A percentile compares a stretch with the other conserved stretches of the same genome.
These are phyloP conservation scores for Zophobas morio DNA, from an alignment of 1,140 invertebrate genomes.

Conservation along the genomic window DNA sequence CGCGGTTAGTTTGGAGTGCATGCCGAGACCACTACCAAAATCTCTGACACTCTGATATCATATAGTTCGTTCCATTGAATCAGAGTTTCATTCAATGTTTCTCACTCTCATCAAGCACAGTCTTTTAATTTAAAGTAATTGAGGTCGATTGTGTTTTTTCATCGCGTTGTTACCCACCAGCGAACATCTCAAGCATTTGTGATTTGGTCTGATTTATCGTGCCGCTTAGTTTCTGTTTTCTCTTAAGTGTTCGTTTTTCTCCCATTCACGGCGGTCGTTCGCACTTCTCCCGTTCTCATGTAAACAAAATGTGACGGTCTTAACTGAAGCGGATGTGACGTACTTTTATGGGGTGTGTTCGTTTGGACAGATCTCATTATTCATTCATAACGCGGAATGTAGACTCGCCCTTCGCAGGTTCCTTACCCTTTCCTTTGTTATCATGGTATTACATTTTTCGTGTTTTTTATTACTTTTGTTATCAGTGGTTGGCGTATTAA, in stretches of 20 bases:
- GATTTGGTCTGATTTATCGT: conserved; percentile 45
- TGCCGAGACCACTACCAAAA: not conserved
- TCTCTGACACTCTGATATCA: not conserved
- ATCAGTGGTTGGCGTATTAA: not conserved
- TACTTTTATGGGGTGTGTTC: conserved; percentile 47
- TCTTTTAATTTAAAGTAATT: conserved; percentile 47
- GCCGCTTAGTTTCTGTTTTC: conserved; percentile 43
- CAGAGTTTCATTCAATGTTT: conserved; percentile 18
- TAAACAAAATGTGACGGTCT: conserved; percentile 51
- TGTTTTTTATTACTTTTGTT: conserved; percentile 7
- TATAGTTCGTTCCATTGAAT: conserved; percentile 11
- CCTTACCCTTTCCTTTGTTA: conserved; percentile 24
- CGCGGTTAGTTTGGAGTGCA: too few relatives aligned
- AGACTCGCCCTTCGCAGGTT: conserved; percentile 31
- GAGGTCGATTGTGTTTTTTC: conserved; percentile 48
- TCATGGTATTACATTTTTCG: not conserved
- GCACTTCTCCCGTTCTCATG: conserved; percentile 43
- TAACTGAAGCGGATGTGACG: conserved; percentile 49
- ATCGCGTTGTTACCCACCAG: conserved; percentile 39
- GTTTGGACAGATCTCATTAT: conserved; percentile 51
- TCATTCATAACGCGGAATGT: conserved; percentile 49
- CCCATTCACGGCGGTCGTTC: conserved; percentile 44
- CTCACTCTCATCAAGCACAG: conserved; percentile 23
- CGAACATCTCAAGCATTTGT: conserved; percentile 46
- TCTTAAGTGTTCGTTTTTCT: conserved; percentile 47